Percentiles rank a stretch among this genome's conserved stretches.
Conservation (phyloP, 2,888 invertebrate genomes). For the Aquatica leii region DNA sequence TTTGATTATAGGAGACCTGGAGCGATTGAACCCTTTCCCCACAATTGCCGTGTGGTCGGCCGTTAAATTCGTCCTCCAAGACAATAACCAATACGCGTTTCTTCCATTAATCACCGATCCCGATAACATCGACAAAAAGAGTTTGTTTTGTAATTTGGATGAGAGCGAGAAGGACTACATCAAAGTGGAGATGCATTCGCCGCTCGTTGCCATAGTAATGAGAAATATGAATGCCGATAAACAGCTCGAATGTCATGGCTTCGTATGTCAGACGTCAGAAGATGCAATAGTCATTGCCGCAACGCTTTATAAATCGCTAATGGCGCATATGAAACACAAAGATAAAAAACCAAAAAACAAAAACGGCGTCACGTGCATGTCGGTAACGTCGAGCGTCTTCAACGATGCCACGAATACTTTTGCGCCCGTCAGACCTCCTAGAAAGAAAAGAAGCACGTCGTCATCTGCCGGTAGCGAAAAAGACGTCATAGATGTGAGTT, state of each 20-base stretch:
- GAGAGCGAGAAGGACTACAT: conserved; percentile 66
- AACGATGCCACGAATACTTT: conserved; percentile 47
- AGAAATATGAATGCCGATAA: conserved; percentile 79
- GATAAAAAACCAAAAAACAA: conserved; percentile 72
- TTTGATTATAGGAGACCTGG: conserved; percentile 61
- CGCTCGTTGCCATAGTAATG: conserved; percentile 91
- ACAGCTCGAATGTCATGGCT: conserved; percentile 88
- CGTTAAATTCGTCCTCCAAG: conserved; percentile 81
- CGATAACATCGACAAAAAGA: conserved; percentile 77
- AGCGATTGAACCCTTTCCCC: conserved; percentile 82
- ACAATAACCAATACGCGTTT: conserved; percentile 72
- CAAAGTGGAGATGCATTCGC: conserved; percentile 73
- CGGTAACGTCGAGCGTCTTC: conserved; percentile 71
- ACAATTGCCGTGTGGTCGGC: conserved; percentile 95
- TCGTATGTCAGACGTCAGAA: conserved; percentile 88
- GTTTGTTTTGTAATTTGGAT: conserved; percentile 68
- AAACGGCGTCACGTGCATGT: conserved; percentile 80
- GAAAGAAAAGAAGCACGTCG: conserved; percentile 74
- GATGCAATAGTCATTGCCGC: conserved; percentile 93
- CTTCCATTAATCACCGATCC: conserved; percentile 85
- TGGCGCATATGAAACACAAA: conserved; percentile 78
- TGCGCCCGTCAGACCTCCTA: conserved; percentile 58
- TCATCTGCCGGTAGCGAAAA: conserved; percentile 71
- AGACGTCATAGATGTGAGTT: conserved; percentile 54
- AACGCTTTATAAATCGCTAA: conserved; percentile 86